Percentiles rank a stretch among this genome's conserved stretches.
phyloP scores from a whole-genome alignment of 1,140 invertebrate species.

The Drosophila neocordata region DNA sequence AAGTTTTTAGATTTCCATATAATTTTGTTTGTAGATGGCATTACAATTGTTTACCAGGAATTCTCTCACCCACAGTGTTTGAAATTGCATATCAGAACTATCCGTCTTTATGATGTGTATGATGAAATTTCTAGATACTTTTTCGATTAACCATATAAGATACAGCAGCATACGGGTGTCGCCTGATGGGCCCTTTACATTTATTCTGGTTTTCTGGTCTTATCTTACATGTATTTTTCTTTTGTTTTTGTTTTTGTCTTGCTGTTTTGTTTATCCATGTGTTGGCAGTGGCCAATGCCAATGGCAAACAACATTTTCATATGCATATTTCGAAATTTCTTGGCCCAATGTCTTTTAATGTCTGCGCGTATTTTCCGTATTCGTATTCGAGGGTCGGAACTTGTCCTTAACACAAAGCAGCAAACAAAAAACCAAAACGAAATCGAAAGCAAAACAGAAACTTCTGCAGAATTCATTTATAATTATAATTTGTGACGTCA shows the following conservation, averaged over 20 bases:
- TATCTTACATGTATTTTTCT: background rate
- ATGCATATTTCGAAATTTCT: constrained; percentile 61
- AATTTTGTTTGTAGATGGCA: too few species aligned
- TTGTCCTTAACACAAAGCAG: constrained; percentile 72
- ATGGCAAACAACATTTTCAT: constrained; percentile 48
- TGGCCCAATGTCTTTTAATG: constrained; percentile 17
- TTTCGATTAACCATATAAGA: background rate
- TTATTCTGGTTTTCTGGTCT: constrained; percentile 3
- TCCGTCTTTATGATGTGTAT: background rate
- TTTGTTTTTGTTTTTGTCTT: constrained; percentile 7
- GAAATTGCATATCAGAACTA: background rate
- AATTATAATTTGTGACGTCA: constrained; percentile 62
- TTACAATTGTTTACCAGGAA: background rate
- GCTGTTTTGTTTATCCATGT: constrained; percentile 19
- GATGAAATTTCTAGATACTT: background rate
- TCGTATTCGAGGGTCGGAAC: constrained; percentile 61
- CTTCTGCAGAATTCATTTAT: constrained; percentile 76
- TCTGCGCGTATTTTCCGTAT: constrained; percentile 42
- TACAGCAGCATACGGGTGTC: background rate
- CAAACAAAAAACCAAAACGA: constrained; percentile 51
- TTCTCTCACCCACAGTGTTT: background rate
- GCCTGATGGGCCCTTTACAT: background rate
- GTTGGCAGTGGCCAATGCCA: constrained; percentile 26
- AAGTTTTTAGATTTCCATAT: too few species aligned
- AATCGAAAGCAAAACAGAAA: constrained; percentile 60